These are phyloP conservation scores for Echinarachnius parma DNA, from an alignment of 53 echinoderm and acorn worm species.

Conservation along the genomic window DNA sequence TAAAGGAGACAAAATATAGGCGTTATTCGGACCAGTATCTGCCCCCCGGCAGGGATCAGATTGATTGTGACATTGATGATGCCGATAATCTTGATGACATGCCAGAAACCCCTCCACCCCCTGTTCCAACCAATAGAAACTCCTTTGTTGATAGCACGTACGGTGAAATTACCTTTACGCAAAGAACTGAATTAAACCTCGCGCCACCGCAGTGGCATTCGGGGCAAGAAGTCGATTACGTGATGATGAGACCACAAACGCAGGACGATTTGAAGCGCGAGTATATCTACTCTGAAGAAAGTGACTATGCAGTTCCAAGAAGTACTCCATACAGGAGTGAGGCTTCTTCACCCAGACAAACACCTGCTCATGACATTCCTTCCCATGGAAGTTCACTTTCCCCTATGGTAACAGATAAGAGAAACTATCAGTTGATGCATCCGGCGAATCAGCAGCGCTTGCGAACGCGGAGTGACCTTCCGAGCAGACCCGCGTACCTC, in stretches of 20 bases:
- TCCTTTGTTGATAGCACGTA: slow-evolving; percentile 31
- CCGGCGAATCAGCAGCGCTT: not conserved
- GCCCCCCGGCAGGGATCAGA: not conserved
- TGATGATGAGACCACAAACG: slow-evolving; percentile 38
- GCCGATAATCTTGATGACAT: slow-evolving; percentile 33
- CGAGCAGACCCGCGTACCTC: slow-evolving; percentile 19
- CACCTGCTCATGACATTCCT: too few relatives aligned
- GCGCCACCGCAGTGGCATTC: not conserved
- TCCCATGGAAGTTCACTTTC: too few relatives aligned
- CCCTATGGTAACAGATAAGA: slow-evolving; percentile 15
- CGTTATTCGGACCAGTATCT: not conserved
- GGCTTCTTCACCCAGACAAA: not conserved
- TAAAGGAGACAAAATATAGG: not conserved
- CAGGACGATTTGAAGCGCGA: slow-evolving; percentile 23
- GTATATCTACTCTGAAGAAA: slow-evolving; percentile 1
- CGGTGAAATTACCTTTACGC: not conserved
- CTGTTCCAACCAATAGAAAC: slow-evolving; percentile 21
- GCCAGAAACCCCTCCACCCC: slow-evolving; percentile 36
- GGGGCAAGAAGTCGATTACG: slow-evolving; percentile 26
- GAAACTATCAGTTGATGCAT: slow-evolving; percentile 12
- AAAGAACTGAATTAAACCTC: not conserved
- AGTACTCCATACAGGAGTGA: not conserved
- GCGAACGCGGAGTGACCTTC: slow-evolving; percentile 28
- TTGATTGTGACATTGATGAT: not conserved
- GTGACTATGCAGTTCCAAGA: slow-evolving; percentile 26